A percentile compares a stretch with the other conserved stretches of the same genome.
Evolutionary conservation across 2,888 invertebrate species (phyloP).

Genomic region (Tuberolachnus salignus): DNA sequence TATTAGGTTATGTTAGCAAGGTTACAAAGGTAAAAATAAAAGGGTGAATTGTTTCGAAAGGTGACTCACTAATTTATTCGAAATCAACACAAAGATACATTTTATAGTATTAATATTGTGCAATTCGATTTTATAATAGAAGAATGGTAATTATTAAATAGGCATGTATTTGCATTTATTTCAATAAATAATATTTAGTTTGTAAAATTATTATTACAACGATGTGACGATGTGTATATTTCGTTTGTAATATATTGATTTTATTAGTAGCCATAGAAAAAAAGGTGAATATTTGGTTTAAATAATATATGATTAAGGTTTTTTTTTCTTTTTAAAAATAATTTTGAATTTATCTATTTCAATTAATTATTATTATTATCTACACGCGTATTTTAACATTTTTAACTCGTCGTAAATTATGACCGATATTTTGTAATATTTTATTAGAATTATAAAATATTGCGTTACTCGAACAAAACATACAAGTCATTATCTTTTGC

Average conservation of each 20-base stretch:
- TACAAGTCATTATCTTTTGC: not conserved
- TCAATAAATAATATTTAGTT: not conserved
- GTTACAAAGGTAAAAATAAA: not conserved
- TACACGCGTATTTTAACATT: too few relatives aligned
- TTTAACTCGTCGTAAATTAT: too few relatives aligned
- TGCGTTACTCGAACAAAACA: too few relatives aligned
- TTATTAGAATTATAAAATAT: too few relatives aligned
- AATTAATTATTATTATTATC: too few relatives aligned
- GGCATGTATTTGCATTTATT: not conserved
- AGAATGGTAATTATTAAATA: not conserved
- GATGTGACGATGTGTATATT: not conserved
- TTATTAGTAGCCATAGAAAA: not conserved
- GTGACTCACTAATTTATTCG: conserved; percentile 9
- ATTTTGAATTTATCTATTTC: too few relatives aligned
- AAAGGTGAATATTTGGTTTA: too few relatives aligned
- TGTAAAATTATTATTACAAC: not conserved
- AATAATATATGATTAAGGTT: too few relatives aligned
- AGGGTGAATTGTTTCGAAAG: not conserved
- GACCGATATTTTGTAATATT: too few relatives aligned
- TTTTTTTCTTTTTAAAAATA: too few relatives aligned
- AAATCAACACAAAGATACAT: conserved; percentile 23
- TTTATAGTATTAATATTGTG: not conserved
- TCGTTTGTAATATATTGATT: not conserved
- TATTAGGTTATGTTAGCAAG: not conserved
- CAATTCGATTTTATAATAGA: not conserved